phyloP scores from a whole-genome alignment of 2,113 vertebrate species.

The Alethe castanea region DNA sequence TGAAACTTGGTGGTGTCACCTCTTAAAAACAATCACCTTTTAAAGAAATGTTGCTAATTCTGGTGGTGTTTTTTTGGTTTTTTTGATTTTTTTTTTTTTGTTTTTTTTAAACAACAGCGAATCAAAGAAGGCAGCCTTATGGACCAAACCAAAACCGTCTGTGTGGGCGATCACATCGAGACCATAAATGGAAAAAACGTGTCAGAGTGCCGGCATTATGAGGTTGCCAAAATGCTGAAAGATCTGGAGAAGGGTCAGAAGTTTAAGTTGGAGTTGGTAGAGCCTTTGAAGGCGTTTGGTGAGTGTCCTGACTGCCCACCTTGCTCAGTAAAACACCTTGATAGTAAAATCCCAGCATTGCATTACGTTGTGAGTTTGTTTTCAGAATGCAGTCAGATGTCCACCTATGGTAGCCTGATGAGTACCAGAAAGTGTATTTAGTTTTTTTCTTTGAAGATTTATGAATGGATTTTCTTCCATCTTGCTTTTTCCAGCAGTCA shows the following conservation, averaged over 20 bases:
- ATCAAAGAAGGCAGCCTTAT: conserved; percentile 90
- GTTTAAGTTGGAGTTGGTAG: conserved; percentile 88
- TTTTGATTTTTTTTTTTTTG: too few species aligned
- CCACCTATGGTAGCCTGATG: neutral
- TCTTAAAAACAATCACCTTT: neutral
- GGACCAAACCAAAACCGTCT: conserved; percentile 84
- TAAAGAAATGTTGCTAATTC: neutral
- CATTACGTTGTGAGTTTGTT: neutral
- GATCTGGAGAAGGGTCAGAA: conserved; percentile 81
- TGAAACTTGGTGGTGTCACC: neutral
- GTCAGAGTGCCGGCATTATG: conserved; percentile 84
- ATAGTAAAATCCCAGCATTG: neutral
- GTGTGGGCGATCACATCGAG: conserved; percentile 91
- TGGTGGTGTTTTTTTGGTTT: neutral
- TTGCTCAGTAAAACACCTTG: neutral
- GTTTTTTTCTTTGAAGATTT: neutral
- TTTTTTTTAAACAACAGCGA: conserved; percentile 68
- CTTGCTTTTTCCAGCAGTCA: neutral
- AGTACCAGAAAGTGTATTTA: neutral
- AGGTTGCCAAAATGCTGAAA: conserved; percentile 93
- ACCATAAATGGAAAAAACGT: conserved; percentile 87
- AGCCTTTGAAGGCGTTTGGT: conserved; percentile 97
- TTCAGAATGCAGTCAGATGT: neutral
- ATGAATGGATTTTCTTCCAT: neutral
- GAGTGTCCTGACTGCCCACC: conserved; percentile 64